Evolutionary conservation across 2,113 vertebrate species (phyloP), one percentile per base, ranked within the genome.

Genomic region (Bufo bufo): DNA sequence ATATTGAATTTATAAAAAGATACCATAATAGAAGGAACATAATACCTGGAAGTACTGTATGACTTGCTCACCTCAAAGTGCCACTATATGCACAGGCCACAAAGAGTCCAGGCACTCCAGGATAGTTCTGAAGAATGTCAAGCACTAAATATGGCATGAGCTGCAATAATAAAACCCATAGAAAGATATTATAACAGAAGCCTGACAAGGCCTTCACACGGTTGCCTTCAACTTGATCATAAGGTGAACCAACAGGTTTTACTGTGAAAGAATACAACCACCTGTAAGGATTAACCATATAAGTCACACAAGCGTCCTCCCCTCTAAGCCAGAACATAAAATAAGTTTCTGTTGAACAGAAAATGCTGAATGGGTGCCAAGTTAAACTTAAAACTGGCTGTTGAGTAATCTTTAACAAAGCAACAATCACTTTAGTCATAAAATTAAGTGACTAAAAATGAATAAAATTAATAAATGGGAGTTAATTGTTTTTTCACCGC

Each of bases 81-180:
- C 95, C 96, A 86, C 96, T 96, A 59, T 94, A 96, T 13, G 93
- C 95, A 83, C 95, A 95, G 58, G 96, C 94, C 66, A 96, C 95
- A 93, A 96, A 96, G 47, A 96, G 91, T 45, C 96, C 96, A 65
- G 96, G 96, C 20, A 96, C 88, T 45, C 96, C 96, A 7, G 96
- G 96, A 66, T 90, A 95, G 52, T 92, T 90, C 86, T 89, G 87
- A 23, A 96, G 89, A 88, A 95, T 95, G 74, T 96, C 95, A 93
- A 96, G 89, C 85, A 95, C 95, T 89, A 96, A 90, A 90, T 94
- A 96, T 8, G 96, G 95, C 95, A 96, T 94, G 65, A 96, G 83
- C 96, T 96, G 56, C 45, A 90, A 63, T 90, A 20, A 45, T n/a
- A 45, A 72, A 87, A 75, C 16, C 0, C 10, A 75, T 8, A 6